A percentile compares a stretch with the other conserved stretches of the same genome.
phyloP scores from a whole-genome alignment of 2,113 vertebrate species.

The Marmota monax region DNA sequence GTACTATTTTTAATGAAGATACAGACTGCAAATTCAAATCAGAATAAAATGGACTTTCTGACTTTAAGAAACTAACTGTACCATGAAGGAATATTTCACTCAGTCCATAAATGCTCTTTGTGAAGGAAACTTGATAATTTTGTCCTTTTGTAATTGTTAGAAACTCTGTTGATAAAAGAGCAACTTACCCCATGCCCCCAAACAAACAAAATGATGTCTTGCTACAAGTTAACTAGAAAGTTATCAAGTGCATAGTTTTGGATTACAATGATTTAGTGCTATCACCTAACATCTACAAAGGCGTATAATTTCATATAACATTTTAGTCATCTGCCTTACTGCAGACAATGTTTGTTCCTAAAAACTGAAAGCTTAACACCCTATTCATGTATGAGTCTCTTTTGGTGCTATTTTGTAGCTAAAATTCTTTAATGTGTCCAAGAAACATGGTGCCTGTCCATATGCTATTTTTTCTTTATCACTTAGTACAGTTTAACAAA shows the following conservation, averaged over 20 bases:
- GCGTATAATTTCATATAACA: constrained; percentile 32
- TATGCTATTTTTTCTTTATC: not conserved
- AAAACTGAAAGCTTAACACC: constrained; percentile 48
- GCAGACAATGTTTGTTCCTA: not conserved
- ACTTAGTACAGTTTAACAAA: constrained; percentile 48
- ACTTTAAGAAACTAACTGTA: constrained; percentile 3
- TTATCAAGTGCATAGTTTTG: not conserved
- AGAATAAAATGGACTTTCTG: not conserved
- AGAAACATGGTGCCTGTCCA: constrained; percentile 10
- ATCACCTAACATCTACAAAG: constrained; percentile 52
- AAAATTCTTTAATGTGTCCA: constrained; percentile 58
- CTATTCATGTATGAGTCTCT: not conserved
- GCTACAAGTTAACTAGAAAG: constrained; percentile 22
- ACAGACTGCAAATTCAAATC: not conserved
- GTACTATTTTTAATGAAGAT: not conserved
- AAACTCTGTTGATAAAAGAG: constrained; percentile 48
- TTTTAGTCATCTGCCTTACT: constrained; percentile 35
- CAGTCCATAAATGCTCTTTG: not conserved
- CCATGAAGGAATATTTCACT: constrained; percentile 17
- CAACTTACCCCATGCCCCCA: fast-evolving
- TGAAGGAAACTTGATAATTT: constrained; percentile 54
- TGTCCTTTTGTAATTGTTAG: constrained; percentile 36
- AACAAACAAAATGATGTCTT: constrained; percentile 34
- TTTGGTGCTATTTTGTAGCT: constrained; percentile 27
- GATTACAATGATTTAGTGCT: not conserved